Conservation (phyloP, 2,113 vertebrate genomes). For the Melanerpes aurifrons region DNA sequence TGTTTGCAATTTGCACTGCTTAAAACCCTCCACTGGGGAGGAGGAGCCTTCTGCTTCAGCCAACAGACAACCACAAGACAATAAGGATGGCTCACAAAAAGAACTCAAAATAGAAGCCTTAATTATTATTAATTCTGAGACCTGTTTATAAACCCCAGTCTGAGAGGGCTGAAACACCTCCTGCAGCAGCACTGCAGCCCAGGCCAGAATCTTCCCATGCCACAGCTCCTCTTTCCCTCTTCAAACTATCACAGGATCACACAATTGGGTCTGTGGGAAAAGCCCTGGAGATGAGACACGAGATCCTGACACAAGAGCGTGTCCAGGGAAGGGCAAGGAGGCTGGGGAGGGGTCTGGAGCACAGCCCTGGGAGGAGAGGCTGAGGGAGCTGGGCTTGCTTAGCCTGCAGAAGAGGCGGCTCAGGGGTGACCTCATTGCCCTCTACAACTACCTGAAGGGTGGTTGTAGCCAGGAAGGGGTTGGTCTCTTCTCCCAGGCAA, state of each 20-base stretch:
- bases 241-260: neutral
- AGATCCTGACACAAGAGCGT: too few relatives aligned
- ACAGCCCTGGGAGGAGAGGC: too few relatives aligned
- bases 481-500: too few relatives aligned
- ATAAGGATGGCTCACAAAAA: neutral
- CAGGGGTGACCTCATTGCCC: too few relatives aligned
- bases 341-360: too few relatives aligned
- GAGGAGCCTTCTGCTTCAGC: neutral
- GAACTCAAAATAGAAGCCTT: neutral
- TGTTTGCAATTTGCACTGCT: constrained; percentile 22
- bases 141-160: neutral
- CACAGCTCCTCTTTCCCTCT: neutral
- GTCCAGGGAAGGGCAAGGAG: too few relatives aligned
- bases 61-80: constrained; percentile 23
- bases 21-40: neutral
- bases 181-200: neutral
- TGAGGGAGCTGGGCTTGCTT: too few relatives aligned
- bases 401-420: too few relatives aligned
- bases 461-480: too few relatives aligned
- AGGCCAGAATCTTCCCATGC: neutral
- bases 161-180: neutral
- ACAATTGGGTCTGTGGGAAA: too few relatives aligned
- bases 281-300: too few relatives aligned
- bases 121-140: constrained; percentile 12
- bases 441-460: too few relatives aligned